Percentiles rank a stretch among this genome's conserved stretches.
Evolutionary conservation across 2,113 vertebrate genomes (phyloP).

Genomic region (Hippocampus mohnikei): DNA sequence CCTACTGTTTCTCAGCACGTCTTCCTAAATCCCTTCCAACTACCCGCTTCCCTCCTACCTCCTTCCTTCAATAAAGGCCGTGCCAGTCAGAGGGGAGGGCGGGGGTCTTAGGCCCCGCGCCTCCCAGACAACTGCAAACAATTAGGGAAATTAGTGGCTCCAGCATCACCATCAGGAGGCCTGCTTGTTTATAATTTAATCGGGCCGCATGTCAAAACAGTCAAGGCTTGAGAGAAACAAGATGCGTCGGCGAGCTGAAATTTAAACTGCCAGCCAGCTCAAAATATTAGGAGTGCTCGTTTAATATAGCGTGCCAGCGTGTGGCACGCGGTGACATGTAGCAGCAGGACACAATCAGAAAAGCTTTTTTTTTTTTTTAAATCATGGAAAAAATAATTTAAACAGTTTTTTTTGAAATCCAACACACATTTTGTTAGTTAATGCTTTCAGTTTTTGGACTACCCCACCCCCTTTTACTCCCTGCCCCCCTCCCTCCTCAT

Average conservation of each 20-base stretch:
- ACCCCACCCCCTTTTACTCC: not conserved
- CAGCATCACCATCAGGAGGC: slow-evolving; percentile 99
- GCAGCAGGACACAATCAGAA: slow-evolving; percentile 13
- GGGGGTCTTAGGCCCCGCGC: slow-evolving; percentile 75
- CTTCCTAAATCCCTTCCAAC: slow-evolving; percentile 12
- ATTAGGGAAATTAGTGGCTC: slow-evolving; percentile 99
- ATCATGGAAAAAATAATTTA: slow-evolving; percentile 43
- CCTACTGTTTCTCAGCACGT: not conserved
- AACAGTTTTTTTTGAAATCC: slow-evolving; percentile 27
- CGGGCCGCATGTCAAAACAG: slow-evolving; percentile 99
- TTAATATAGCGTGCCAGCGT: slow-evolving; percentile 96
- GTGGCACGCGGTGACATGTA: slow-evolving; percentile 63
- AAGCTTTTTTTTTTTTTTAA: slow-evolving; percentile 22
- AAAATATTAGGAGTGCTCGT: slow-evolving; percentile 99
- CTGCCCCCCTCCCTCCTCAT: slow-evolving; percentile 6
- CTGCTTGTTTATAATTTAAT: slow-evolving; percentile 99
- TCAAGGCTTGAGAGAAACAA: slow-evolving; percentile 99
- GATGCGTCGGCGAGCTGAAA: slow-evolving; percentile 99
- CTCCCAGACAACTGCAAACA: slow-evolving; percentile 99
- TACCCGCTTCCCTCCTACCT: slow-evolving; percentile 14
- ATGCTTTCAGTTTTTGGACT: slow-evolving; percentile 53
- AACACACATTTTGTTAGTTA: slow-evolving; percentile 54
- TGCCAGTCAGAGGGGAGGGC: slow-evolving; percentile 70
- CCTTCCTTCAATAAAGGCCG: slow-evolving; percentile 71
- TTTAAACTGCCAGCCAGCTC: slow-evolving; percentile 99